Evolutionary conservation across 2,113 vertebrate species (phyloP), one percentile per base, ranked within the genome.

Genomic region (Dipodomys ordii): DNA sequence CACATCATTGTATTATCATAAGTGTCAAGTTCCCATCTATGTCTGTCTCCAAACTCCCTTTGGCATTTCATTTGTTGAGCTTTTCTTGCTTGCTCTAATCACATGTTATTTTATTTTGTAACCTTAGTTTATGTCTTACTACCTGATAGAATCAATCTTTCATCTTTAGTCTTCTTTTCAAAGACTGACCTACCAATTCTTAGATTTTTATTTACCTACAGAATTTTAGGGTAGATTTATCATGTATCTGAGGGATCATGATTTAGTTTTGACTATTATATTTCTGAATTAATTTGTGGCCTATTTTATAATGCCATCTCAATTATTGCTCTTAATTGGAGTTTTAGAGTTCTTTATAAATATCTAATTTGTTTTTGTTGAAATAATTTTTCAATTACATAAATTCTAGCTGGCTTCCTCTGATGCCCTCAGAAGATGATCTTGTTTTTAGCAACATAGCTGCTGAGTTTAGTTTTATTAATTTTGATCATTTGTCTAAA

Each of bases 21-120:
- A 4, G 15, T 60, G 13, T 67, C n/a, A 88, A 89, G 15, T 73
- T 87, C 19, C 46, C 18, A n/a, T 71, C 39, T 74, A 28, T 22
- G 16, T 68, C 68, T 69, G 30, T 83, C 46, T 93, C n/a, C 90
- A n/a, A 79, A 84, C 1, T 27, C 15, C 74, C 64, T 74, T 73
- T 80, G 12, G n/a, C 73, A 18, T 68, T 94, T 90, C 44, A 76
- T 67, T 83, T 79, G 7, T 62, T 78, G 32, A 64, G 35, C 9
- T 87, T 74, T 90, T 69, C 64, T 79, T 79, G 49, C 64, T 74
- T 79, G 49, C 49, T 49, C 49, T 83, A 44, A 80, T 81, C 83
- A 67, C 20, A 64, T 6, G 69, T 2, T 35, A 9, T 82, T 68
- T 18, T 22, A 57, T 88, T 88, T 46, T 94, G 19, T 53, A 32